Percentiles rank a stretch among this genome's conserved stretches.
Conservation (phyloP, 2,888 invertebrate species). For the Eugnorisma glareosa region DNA sequence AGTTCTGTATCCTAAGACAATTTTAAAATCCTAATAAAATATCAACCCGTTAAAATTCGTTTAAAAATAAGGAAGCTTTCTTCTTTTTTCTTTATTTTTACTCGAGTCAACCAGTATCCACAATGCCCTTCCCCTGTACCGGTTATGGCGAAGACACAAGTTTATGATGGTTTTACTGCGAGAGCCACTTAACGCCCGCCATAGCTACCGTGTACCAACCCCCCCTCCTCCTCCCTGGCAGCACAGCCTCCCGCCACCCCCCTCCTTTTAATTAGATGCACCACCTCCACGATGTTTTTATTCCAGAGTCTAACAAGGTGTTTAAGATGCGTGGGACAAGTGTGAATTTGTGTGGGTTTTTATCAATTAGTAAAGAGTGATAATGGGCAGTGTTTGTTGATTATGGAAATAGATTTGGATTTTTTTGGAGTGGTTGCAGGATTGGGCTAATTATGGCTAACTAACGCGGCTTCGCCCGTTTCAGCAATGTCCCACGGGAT, state of each 20-base stretch:
- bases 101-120: conserved; percentile 21
- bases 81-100: neutral
- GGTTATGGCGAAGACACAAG: conserved; percentile 83
- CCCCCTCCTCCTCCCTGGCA: conserved; percentile 62
- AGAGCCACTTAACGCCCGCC: conserved; percentile 88
- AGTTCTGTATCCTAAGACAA: no score
- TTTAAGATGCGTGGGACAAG: conserved; percentile 63
- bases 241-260: conserved; percentile 44
- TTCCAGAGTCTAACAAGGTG: conserved; percentile 75
- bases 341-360: conserved; percentile 56
- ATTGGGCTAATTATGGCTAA: neutral
- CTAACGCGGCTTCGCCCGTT: no score
- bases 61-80: no score
- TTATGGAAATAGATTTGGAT: no score
- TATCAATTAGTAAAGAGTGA: conserved; percentile 22
- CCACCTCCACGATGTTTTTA: conserved; percentile 77
- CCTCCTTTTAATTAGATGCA: conserved; percentile 81
- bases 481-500: no score
- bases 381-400: neutral
- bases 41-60: no score
- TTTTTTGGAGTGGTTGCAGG: neutral
- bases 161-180: conserved; percentile 89
- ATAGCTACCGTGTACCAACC: conserved; percentile 81
- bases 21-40: no score
- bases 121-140: conserved; percentile 72